Evolutionary conservation across 2,888 invertebrate genomes (phyloP).

Genomic region (Apodemia mormo): DNA sequence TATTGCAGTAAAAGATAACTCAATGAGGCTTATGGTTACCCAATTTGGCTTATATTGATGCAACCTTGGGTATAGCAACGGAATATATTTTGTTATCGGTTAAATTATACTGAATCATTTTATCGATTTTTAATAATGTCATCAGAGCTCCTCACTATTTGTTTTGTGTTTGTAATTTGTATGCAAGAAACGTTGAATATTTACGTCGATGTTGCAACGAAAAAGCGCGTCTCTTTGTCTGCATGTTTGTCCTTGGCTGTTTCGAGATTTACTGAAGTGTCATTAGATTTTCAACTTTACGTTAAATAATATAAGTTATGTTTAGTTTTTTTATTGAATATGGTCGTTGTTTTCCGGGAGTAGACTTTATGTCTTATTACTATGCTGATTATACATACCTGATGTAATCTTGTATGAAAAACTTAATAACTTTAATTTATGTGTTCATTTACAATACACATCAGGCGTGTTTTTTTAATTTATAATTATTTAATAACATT

Average conservation of each 20-base stretch:
- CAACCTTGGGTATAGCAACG: too few species aligned
- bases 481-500: too few species aligned
- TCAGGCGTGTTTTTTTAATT: too few species aligned
- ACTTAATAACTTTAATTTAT: too few species aligned
- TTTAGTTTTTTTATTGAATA: neutral
- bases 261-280: slow-evolving; percentile 22
- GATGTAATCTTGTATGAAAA: too few species aligned
- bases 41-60: too few species aligned
- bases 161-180: slow-evolving; percentile 22
- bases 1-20: too few species aligned
- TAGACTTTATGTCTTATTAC: neutral
- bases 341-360: neutral
- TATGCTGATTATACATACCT: too few species aligned
- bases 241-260: slow-evolving; percentile 36
- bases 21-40: too few species aligned
- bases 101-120: neutral
- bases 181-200: slow-evolving; percentile 36
- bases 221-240: slow-evolving; percentile 42
- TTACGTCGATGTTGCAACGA: slow-evolving; percentile 40
- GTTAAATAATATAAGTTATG: neutral
- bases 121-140: neutral
- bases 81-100: neutral
- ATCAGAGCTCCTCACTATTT: slow-evolving; percentile 7
- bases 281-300: slow-evolving; percentile 31
- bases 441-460: too few species aligned